A percentile compares a stretch with the other conserved stretches of the same genome.
These are phyloP conservation scores for Zaprionus bogoriensis DNA, from an alignment of 2,888 invertebrate species.

Conservation along the genomic window DNA sequence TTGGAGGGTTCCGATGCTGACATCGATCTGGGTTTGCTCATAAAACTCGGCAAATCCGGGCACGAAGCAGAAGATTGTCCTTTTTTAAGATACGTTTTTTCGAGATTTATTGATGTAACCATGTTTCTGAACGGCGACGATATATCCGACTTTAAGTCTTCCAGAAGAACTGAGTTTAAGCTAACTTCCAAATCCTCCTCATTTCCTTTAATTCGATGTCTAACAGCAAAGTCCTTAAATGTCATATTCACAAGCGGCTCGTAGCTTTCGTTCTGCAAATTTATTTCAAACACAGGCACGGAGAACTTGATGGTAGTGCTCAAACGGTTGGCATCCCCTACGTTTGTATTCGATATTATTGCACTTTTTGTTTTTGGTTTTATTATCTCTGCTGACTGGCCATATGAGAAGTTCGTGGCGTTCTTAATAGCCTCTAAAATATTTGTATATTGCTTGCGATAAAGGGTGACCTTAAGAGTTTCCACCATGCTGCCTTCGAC, in stretches of 20 bases:
- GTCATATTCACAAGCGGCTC: constrained; percentile 92
- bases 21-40: constrained; percentile 60
- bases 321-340: constrained; percentile 34
- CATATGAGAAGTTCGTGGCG: constrained; percentile 66
- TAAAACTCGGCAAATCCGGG: constrained; percentile 65
- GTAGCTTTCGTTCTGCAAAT: constrained; percentile 89
- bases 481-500: constrained; percentile 91
- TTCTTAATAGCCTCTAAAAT: constrained; percentile 88
- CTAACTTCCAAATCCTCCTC: constrained; percentile 91
- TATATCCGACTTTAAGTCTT: constrained; percentile 91
- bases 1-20: constrained; percentile 86
- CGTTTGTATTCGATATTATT: constrained; percentile 16
- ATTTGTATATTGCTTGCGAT: constrained; percentile 95
- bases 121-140: constrained; percentile 92
- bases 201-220: constrained; percentile 87
- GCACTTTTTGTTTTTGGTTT: constrained; percentile 28
- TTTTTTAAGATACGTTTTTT: constrained; percentile 50
- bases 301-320: constrained; percentile 86
- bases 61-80: constrained; percentile 70
- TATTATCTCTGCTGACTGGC: constrained; percentile 19
- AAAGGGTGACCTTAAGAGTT: constrained; percentile 92
- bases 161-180: constrained; percentile 93
- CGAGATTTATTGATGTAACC: constrained; percentile 85
- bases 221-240: constrained; percentile 91
- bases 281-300: constrained; percentile 89